Base-by-base conservation (phyloP, 1,140 invertebrate species). In the Artemia franciscana region DNA sequence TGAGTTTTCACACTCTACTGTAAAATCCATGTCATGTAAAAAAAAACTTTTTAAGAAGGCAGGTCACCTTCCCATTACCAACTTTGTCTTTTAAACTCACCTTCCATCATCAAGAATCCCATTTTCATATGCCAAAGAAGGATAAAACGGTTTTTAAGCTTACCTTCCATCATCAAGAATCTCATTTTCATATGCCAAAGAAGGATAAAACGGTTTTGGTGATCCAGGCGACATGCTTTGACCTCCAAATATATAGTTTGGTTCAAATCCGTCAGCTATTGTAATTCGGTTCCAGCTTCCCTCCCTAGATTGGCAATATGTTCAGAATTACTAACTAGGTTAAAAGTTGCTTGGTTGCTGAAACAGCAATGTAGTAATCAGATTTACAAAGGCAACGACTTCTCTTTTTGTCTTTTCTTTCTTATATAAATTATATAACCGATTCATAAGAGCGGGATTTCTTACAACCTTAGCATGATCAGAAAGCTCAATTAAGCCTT, bases 171-270 rank as follows among this genome's bases (percentile, higher is more conserved):
- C 67, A 3, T 64, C 58, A 3, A 69, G 51, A 26, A 65, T 63
- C 57, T 68, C 65, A 24, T 65, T 62, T 51, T 65, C 68, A 51
- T 69, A 70, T 0, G 63, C 67, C 21, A 62, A 61, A 25, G 60
- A 66, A 9, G 70, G 69, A 63, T 70, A 71, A 65, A 69, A 72
- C 24, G 65, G 30, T 57, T 70, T 68, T 12, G 69, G 69, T 5
- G 62, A 67, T 26, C 68, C 70, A 3, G 68, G 70, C 5, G 68
- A 67, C 68, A 71, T 70, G 57, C 66, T 60, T 61, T 68, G 60
- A 59, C 67, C 66, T 23, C 62, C 65, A 7, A 65, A 27, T 62
- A 67, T 64, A 60, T 65, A 24, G 67, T 72, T 62, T 63, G 73
- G 59, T 66, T 24, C 60, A 60, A 70, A 73, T 2, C 68, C 67